Base-by-base conservation (phyloP, 2,888 invertebrate genomes). In the Drosophila conformis region DNA sequence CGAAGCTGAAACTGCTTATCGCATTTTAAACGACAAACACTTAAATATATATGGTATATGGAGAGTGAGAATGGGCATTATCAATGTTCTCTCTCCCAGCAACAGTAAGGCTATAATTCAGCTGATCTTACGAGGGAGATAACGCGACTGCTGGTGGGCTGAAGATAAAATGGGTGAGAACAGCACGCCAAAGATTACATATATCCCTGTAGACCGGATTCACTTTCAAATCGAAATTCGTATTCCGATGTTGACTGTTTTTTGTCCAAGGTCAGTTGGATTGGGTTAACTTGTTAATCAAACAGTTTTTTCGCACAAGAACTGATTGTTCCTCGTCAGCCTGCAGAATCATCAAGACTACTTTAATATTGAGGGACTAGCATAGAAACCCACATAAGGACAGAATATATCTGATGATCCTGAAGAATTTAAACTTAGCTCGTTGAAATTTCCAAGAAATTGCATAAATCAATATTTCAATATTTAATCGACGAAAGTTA, bases 1-100 rank as follows among this genome's bases (percentile, higher is more conserved):
- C 46, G 25, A 15, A 18, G 29, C 42, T 49, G 18, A 21, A 29
- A 13, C 40, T 18, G 61, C 78, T 78, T 78, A 78, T 78, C 78
- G 48, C 61, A 25, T 29, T 18, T 40, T 62, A 15, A 56, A 40
- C 51, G 38, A 42, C 49, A 56, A 49, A 36, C 29, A 57, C 25
- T 33, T 36, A 15, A 21, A 15, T 31, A n/a, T 18, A 7, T 25
- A 46, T 29, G 29, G 1, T 25, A 25, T 8, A 15, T 7, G 7
- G 8, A 46, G 46, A 46, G 46, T 4, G 46, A 46, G 25, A 25
- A 2, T 25, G 7, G 4, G 7, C 46, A 25, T 46, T 46, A 46
- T 46, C 46, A 25, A 4, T 25, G 25, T 46, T 25, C 46, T 25
- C 46, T 46, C 46, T 46, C 25, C 25, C 46, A 25, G 25, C 46